These are phyloP conservation scores for Leuciscus waleckii DNA, from an alignment of 2,797 vertebrate species.

Conservation along the genomic window DNA sequence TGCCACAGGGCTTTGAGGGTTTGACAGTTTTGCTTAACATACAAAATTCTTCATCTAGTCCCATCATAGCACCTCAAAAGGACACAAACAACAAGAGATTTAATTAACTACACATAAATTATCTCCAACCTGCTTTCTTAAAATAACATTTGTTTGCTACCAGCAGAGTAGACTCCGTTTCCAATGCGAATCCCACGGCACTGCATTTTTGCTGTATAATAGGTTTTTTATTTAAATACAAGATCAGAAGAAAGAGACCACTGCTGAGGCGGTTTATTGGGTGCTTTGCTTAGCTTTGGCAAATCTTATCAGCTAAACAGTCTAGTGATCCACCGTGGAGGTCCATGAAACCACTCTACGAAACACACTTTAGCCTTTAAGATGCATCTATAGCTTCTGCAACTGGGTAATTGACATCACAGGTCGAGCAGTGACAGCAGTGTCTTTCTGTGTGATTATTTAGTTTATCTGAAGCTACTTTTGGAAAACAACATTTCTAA, in stretches of 20 bases:
- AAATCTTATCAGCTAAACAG: conserved; percentile 77
- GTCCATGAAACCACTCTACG: conserved; percentile 60
- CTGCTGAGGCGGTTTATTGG: conserved; percentile 79
- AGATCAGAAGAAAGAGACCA: conserved; percentile 82
- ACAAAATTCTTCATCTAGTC: conserved; percentile 75
- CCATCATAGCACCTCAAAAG: conserved; percentile 76
- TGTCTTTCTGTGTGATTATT: not conserved
- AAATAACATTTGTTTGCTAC: conserved; percentile 88
- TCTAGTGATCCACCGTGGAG: conserved; percentile 77
- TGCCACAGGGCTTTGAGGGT: conserved; percentile 72
- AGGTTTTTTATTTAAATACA: conserved; percentile 85
- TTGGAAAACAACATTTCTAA: not conserved
- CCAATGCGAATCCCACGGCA: conserved; percentile 78
- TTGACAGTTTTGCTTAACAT: conserved; percentile 83
- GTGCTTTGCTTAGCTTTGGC: conserved; percentile 73
- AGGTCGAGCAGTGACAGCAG: conserved; percentile 50
- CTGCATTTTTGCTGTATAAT: conserved; percentile 84
- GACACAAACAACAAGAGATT: conserved; percentile 85
- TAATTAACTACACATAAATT: conserved; percentile 88
- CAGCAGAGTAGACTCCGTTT: conserved; percentile 76
- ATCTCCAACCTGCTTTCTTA: conserved; percentile 83
- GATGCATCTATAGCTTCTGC: not conserved
- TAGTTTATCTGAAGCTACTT: not conserved
- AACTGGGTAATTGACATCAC: conserved; percentile 36
- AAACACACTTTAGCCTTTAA: conserved; percentile 36